phyloP scores from a whole-genome alignment of 2,797 vertebrate species.

The Todus mexicanus region DNA sequence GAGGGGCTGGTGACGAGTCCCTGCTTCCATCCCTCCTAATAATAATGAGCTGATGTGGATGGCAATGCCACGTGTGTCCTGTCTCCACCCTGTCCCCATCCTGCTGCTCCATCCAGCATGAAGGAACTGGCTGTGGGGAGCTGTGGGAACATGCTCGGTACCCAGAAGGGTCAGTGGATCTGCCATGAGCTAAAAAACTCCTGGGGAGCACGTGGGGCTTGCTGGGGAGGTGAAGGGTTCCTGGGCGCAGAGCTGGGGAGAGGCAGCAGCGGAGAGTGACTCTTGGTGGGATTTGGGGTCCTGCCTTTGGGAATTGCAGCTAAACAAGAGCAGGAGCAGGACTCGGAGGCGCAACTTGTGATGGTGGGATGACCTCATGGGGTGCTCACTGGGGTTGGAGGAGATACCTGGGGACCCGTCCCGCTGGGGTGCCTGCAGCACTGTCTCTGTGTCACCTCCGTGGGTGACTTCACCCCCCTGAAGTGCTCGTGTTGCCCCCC shows the following conservation, averaged over 20 bases:
- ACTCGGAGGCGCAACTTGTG: accelerated
- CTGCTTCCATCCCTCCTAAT: background rate
- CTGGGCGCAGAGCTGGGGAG: background rate
- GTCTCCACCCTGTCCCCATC: background rate
- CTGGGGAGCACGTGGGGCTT: background rate
- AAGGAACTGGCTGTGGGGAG: accelerated
- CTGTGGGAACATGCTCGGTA: accelerated
- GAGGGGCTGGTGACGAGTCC: background rate
- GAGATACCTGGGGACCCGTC: accelerated
- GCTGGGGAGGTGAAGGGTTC: background rate
- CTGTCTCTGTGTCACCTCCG: background rate
- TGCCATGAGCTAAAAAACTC: background rate
- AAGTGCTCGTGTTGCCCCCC: no score
- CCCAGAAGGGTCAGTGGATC: background rate
- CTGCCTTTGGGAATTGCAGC: background rate
- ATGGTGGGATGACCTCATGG: background rate
- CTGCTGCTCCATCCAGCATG: background rate
- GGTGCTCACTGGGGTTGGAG: background rate
- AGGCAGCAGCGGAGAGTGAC: background rate
- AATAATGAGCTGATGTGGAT: accelerated
- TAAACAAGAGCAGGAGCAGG: background rate
- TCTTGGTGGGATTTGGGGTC: background rate
- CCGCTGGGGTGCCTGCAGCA: background rate
- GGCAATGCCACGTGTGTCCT: background rate
- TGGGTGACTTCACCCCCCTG: accelerated